Percentiles rank a stretch among this genome's conserved stretches.
Evolutionary conservation across 2,113 vertebrate species (phyloP).

Genomic region (Catharus minimus): DNA sequence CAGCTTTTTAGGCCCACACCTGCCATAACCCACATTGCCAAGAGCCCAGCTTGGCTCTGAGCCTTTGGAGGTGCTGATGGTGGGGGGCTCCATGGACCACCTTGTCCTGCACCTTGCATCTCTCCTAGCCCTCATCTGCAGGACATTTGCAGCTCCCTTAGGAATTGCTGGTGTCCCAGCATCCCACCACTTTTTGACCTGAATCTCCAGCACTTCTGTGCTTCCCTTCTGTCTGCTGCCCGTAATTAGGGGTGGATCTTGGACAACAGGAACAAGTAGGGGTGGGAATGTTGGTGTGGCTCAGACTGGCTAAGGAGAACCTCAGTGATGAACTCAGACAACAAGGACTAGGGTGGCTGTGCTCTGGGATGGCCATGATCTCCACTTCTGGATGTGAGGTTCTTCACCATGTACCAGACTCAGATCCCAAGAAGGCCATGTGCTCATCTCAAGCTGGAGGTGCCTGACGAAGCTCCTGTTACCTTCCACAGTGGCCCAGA

Average conservation of each 20-base stretch:
- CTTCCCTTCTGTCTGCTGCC: neutral
- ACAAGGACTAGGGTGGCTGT: neutral
- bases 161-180: neutral
- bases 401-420: neutral
- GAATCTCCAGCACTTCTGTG: neutral
- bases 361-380: neutral
- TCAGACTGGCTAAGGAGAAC: neutral
- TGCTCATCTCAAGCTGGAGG: neutral
- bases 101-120: neutral
- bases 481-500: neutral
- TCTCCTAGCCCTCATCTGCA: neutral
- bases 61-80: neutral
- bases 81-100: neutral
- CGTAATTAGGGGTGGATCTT: neutral
- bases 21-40: rapidly evolving
- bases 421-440: neutral
- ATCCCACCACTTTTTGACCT: neutral
- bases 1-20: neutral
- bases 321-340: neutral
- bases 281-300: neutral
- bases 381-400: neutral
- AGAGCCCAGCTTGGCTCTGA: neutral
- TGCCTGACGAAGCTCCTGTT: neutral
- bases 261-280: neutral
- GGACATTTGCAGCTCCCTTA: neutral